Percentiles rank a stretch among this genome's conserved stretches.
Evolutionary conservation across 2,113 vertebrate genomes (phyloP).

Genomic region (Numenius arquata): DNA sequence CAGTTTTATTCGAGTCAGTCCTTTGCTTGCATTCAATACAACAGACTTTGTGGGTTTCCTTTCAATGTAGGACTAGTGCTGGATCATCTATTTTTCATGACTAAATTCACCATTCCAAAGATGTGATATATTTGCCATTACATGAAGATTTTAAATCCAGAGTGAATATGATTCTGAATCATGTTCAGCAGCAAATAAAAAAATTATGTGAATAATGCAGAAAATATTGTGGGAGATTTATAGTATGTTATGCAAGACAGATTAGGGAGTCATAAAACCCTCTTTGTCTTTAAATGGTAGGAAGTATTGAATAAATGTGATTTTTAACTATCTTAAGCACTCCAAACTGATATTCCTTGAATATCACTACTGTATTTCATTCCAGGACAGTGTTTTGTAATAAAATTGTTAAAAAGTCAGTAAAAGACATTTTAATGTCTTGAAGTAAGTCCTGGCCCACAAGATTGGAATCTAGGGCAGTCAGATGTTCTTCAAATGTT

Average conservation of each 20-base stretch:
- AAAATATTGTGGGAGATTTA: background rate
- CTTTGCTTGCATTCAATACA: background rate
- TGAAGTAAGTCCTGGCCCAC: background rate
- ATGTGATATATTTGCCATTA: background rate
- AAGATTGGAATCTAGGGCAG: background rate
- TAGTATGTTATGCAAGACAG: background rate
- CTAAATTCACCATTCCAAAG: background rate
- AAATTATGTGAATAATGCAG: background rate
- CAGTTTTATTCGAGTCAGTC: background rate
- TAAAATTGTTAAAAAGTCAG: background rate
- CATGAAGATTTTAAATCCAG: background rate
- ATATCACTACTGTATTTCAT: background rate
- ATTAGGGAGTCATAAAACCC: background rate
- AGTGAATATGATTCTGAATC: background rate
- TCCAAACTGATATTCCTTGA: background rate
- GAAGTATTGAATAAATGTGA: constrained; percentile 5
- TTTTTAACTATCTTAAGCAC: background rate
- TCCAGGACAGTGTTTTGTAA: background rate
- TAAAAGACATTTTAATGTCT: background rate
- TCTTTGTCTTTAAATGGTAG: background rate
- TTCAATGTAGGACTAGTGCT: background rate
- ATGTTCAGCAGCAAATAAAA: background rate
- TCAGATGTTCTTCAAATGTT: background rate
- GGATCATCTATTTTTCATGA: background rate
- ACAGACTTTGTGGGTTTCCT: background rate